Percentiles rank a stretch among this genome's conserved stretches.
Conservation (phyloP, 1,140 invertebrate species). For the Brachionus rubens region DNA sequence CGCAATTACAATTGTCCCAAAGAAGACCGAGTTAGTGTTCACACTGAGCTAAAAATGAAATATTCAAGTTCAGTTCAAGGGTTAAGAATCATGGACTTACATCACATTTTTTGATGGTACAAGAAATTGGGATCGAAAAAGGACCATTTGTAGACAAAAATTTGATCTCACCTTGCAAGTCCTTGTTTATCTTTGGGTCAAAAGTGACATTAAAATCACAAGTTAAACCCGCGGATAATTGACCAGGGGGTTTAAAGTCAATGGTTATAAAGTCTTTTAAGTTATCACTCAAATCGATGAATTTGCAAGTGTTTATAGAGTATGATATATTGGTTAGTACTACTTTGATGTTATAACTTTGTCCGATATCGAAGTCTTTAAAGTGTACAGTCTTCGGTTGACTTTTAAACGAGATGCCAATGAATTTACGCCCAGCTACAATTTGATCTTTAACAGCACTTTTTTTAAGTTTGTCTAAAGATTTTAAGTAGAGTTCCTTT, state of each 20-base stretch:
- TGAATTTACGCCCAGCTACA: constrained; percentile 56
- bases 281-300: constrained; percentile 55
- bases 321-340: constrained; percentile 60
- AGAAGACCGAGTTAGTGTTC: constrained; percentile 53
- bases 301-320: constrained; percentile 58
- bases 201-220: constrained; percentile 60
- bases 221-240: constrained; percentile 60
- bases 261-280: constrained; percentile 60
- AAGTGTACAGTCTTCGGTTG: constrained; percentile 60
- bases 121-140: constrained; percentile 56
- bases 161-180: constrained; percentile 56
- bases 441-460: constrained; percentile 57
- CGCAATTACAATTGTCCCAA: constrained; percentile 59
- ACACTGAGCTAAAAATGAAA: constrained; percentile 52
- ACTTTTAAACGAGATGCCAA: constrained; percentile 58
- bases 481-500: constrained; percentile 55
- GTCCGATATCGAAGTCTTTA: constrained; percentile 60
- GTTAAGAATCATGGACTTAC: constrained; percentile 48
- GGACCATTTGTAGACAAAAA: constrained; percentile 59
- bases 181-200: constrained; percentile 60
- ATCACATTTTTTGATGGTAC: constrained; percentile 60
- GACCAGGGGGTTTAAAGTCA: constrained; percentile 59
- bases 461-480: constrained; percentile 54
- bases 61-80: not conserved
- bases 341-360: constrained; percentile 58